A percentile compares a stretch with the other conserved stretches of the same genome.
Evolutionary conservation across 1,140 invertebrate species (phyloP).

Genomic region (Choristoneura fumiferana): DNA sequence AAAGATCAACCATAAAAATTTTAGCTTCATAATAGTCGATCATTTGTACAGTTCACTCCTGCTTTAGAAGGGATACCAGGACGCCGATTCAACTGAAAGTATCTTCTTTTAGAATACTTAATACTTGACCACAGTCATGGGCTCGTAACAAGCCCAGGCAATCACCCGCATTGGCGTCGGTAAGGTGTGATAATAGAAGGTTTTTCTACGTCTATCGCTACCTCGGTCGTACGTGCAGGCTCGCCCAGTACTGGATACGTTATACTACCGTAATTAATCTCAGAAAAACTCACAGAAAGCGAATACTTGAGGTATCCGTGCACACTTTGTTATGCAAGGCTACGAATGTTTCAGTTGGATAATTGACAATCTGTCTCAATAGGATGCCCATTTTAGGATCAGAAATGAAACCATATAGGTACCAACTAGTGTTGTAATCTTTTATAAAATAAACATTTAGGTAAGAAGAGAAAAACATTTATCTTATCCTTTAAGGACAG

Average conservation of each 20-base stretch:
- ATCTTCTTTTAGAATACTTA: not conserved
- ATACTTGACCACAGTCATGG: not conserved
- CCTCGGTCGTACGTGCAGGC: constrained; percentile 13
- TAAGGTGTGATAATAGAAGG: constrained; percentile 31
- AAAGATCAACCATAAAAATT: no score
- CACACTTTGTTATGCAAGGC: not conserved
- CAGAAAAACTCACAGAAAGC: constrained; percentile 7
- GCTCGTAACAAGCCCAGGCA: constrained; percentile 12
- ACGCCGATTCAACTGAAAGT: no score
- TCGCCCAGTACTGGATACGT: not conserved
- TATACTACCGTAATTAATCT: not conserved
- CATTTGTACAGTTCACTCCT: no score
- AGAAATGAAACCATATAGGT: constrained; percentile 8
- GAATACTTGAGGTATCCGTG: not conserved
- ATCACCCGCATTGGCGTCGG: not conserved
- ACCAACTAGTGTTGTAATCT: not conserved
- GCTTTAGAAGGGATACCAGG: no score
- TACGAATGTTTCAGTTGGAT: not conserved
- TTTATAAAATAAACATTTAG: no score
- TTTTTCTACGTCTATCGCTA: constrained; percentile 20
- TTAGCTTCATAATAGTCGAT: no score
- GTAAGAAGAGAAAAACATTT: not conserved
- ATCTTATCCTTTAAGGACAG: not conserved
- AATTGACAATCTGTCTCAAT: not conserved
- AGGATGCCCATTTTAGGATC: not conserved